Base-by-base conservation (phyloP, 2,797 vertebrate genomes). In the Merluccius polli region DNA sequence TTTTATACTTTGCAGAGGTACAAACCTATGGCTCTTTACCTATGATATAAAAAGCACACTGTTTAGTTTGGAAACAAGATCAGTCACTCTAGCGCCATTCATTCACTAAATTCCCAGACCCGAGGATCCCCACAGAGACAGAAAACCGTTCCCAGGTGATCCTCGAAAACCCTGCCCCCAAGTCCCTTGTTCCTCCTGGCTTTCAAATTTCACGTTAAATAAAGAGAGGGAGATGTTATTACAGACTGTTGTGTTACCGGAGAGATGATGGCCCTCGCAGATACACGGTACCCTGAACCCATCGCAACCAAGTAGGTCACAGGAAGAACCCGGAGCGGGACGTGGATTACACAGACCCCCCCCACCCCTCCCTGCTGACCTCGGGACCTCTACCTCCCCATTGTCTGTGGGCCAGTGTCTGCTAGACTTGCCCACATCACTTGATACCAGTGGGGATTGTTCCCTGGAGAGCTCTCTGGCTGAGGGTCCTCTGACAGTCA, bases 401-500 rank as follows among this genome's bases (percentile, higher is more conserved):
- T 65, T 65, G 59, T 65, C 4, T 24, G n/a, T 65, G 59, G 59
- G 24, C 59, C 59, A 65, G 59, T 27, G 59, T 65, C 59, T 65
- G 24, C 24, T 65, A 27, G 59, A 24, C 59, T 9, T n/a, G 52
- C 52, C 24, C 59, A 65, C 24, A 65, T 65, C 59, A 65, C 59
- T 65, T 27, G 59, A 65, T 65, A 65, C n/a, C 59, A 27, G 10
- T 27, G 71, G 33, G 38, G 9, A 30, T 30, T 78, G 74, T 71
- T 63, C 33, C 73, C 38, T n/a, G n/a, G 16, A 18, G 59, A 21
- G 33, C 59, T 71, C 77, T 70, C 68, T 78, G 75, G 74, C 72
- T 75, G 63, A 75, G 59, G 24, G 59, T 27, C 59, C 59, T 65
- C 59, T 65, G 59, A 65, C 52, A 24, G 21, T 24, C 21, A 59